A percentile compares a stretch with the other conserved stretches of the same genome.
Conservation (phyloP, 1,140 invertebrate species). For the Belonocnema kinseyi region DNA sequence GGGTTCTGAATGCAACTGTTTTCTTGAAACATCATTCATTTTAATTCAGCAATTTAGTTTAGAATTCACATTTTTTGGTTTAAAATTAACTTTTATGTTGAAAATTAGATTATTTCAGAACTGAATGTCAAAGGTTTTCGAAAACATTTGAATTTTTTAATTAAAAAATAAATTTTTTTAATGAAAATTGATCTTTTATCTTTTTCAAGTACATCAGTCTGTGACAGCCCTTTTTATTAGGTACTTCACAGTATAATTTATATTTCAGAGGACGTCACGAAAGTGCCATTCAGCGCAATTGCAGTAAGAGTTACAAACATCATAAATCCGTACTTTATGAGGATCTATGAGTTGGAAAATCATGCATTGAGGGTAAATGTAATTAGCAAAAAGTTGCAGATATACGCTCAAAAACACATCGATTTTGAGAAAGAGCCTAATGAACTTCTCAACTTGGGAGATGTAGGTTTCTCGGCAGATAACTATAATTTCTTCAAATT, state of each 20-base stretch:
- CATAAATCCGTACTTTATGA: conserved; percentile 56
- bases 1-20: too few species aligned
- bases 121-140: too few species aligned
- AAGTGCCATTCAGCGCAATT: conserved; percentile 48
- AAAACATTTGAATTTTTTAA: too few species aligned
- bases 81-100: too few species aligned
- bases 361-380: conserved; percentile 34
- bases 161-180: too few species aligned
- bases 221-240: too few species aligned
- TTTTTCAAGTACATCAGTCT: too few species aligned
- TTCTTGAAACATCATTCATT: too few species aligned
- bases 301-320: conserved; percentile 60
- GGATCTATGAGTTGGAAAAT: conserved; percentile 40
- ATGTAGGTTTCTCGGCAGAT: conserved; percentile 47
- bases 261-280: background rate
- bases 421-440: conserved; percentile 4
- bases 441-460: conserved; percentile 44
- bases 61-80: too few species aligned
- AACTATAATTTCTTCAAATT: background rate
- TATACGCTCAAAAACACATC: conserved; percentile 35
- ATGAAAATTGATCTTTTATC: too few species aligned
- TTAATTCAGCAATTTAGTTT: too few species aligned
- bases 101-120: too few species aligned
- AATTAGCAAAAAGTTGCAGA: conserved; percentile 43
- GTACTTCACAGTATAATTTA: background rate